A percentile compares a stretch with the other conserved stretches of the same genome.
phyloP scores from a whole-genome alignment of 2,113 vertebrate genomes.

The Neotragus moschatus region DNA sequence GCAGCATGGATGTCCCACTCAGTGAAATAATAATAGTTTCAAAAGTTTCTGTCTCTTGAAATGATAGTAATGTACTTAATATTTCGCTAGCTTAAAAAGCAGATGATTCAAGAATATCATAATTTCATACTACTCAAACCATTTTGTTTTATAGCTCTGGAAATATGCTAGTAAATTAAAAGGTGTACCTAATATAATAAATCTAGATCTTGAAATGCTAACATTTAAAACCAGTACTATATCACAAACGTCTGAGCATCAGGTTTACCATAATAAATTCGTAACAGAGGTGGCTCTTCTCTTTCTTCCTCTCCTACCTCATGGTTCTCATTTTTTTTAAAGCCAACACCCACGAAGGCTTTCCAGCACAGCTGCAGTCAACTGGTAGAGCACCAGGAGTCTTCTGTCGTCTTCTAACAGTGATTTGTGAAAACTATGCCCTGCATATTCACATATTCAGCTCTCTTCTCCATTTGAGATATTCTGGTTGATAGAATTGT shows the following conservation, averaged over 20 bases:
- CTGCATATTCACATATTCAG: neutral
- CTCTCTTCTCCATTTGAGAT: neutral
- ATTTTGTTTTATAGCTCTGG: constrained; percentile 47
- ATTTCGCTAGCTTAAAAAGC: constrained; percentile 29
- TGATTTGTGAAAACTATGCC: neutral
- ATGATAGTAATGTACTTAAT: constrained; percentile 26
- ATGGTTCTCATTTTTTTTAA: neutral
- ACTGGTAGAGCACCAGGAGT: neutral
- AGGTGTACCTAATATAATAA: constrained; percentile 36
- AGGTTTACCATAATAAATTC: neutral
- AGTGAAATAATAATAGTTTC: neutral
- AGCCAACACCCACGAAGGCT: neutral
- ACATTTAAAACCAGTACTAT: neutral
- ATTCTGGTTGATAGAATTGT: neutral
- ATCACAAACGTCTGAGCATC: neutral
- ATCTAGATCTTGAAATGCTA: constrained; percentile 42
- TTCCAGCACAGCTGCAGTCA: neutral
- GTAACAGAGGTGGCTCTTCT: neutral
- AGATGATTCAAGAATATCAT: constrained; percentile 24
- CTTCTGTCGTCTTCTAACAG: neutral
- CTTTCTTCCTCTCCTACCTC: neutral
- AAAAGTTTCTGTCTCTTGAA: constrained; percentile 28
- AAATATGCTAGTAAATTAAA: constrained; percentile 43
- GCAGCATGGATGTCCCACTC: neutral
- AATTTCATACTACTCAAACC: constrained; percentile 28